Evolutionary conservation across 2,113 vertebrate genomes (phyloP).

Genomic region (Deroptyus accipitrinus): DNA sequence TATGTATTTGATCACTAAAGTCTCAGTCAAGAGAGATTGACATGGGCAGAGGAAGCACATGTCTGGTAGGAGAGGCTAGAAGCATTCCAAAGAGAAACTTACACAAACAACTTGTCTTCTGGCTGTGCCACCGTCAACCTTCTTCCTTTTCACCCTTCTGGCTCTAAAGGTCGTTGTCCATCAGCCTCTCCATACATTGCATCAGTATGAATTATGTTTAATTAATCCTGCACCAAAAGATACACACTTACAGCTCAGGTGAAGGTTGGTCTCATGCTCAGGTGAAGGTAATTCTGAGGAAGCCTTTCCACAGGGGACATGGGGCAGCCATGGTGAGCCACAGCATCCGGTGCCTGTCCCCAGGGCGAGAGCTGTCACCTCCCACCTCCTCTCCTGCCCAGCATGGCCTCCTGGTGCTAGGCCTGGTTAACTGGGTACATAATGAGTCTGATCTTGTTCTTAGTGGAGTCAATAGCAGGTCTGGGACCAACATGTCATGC

Average conservation of each 20-base stretch:
- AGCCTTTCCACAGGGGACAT: fast-evolving
- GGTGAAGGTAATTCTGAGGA: not conserved
- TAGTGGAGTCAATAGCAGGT: conserved; percentile 2
- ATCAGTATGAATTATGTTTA: fast-evolving
- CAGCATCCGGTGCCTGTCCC: fast-evolving
- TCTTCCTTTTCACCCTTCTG: not conserved
- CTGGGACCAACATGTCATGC: not conserved
- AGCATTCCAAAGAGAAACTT: not conserved
- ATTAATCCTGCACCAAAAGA: not conserved
- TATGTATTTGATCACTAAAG: not conserved
- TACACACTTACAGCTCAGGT: fast-evolving
- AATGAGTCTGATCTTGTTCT: conserved; percentile 12
- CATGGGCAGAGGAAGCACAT: not conserved
- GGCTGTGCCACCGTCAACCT: not conserved
- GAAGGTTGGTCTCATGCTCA: not conserved
- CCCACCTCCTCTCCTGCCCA: not conserved
- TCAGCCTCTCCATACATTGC: not conserved
- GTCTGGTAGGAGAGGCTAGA: not conserved
- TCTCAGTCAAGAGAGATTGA: not conserved
- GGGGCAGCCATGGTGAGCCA: fast-evolving
- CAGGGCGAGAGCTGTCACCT: fast-evolving
- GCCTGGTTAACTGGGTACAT: conserved; percentile 20
- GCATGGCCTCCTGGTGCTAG: fast-evolving
- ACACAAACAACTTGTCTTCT: not conserved
- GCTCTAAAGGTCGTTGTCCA: fast-evolving